phyloP scores from a whole-genome alignment of 2,888 invertebrate genomes.

The Eupithecia centaureata region DNA sequence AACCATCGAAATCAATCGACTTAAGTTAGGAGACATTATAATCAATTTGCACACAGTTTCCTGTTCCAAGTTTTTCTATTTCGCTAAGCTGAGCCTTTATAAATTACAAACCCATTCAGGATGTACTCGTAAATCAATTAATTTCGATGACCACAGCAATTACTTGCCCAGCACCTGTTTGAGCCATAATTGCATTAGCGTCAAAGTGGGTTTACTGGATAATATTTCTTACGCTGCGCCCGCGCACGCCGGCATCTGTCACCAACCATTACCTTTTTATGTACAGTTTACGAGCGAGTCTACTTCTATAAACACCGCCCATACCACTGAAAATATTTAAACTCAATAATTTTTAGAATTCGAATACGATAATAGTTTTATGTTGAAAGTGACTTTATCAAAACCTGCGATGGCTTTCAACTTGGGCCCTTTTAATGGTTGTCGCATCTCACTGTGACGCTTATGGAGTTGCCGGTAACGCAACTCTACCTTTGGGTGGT shows the following conservation, averaged over 20 bases:
- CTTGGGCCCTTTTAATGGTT: conserved; percentile 61
- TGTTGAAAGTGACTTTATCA: conserved; percentile 68
- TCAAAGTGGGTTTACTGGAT: conserved; percentile 34
- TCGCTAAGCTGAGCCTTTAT: conserved; percentile 10
- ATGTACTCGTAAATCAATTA: conserved; percentile 31
- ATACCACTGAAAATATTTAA: conserved; percentile 74
- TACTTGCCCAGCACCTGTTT: conserved; percentile 32
- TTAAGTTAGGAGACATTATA: not conserved
- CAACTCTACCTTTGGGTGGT: conserved; percentile 36
- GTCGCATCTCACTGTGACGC: conserved; percentile 53
- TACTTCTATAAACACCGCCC: conserved; percentile 53
- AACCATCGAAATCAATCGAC: conserved; percentile 5
- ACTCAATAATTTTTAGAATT: conserved; percentile 72
- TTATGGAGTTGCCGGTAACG: conserved; percentile 49
- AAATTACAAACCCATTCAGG: conserved; percentile 18
- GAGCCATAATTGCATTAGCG: conserved; percentile 33
- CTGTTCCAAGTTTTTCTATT: conserved; percentile 13
- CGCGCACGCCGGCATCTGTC: conserved; percentile 61
- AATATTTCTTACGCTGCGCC: conserved; percentile 40
- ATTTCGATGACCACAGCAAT: conserved; percentile 28
- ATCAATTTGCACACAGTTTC: conserved; percentile 8
- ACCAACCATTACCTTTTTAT: conserved; percentile 63
- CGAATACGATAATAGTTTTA: conserved; percentile 70
- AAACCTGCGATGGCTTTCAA: conserved; percentile 55
- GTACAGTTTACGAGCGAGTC: conserved; percentile 53